Evolutionary conservation across 2,797 vertebrate species (phyloP), one percentile per base, ranked within the genome.

Genomic region (Lithobates pipiens): DNA sequence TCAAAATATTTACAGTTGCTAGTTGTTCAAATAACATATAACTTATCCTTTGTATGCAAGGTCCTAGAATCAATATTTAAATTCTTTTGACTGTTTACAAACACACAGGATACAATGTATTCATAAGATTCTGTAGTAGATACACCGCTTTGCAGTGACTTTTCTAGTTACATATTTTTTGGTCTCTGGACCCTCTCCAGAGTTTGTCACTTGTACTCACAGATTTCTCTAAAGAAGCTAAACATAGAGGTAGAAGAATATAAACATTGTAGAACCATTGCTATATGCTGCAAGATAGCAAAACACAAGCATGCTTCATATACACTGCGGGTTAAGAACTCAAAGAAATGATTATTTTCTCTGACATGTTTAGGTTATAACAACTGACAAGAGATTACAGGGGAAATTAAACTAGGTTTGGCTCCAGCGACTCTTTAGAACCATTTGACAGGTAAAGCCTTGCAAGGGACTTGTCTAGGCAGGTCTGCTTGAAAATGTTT

Each of bases 381-480:
- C 25, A 61, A 27, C 76, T 67, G 32, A 63, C 76, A 42, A 78
- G 61, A 71, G 16, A 80, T 71, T 72, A 72, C 69, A 73, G 46
- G 11, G 16, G 11, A 65, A 54, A 72, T 73, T 7, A 72, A 61
- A 72, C 32, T 25, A 32, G 78, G 65, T 70, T 80, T 69, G 65
- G 65, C 32, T 32, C 25, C 5, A 42, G 21, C 36, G 34, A 3
- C 18, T 61, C 67, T 57, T 61, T 34, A 65, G 34, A 61, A 71
- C 6, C 15, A 46, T 42, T 18, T 69, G 70, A 79, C 77, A 80
- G 42, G 69, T 68, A 67, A 75, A 69, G 72, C 42, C 72, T 65
- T 54, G 25, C 15, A 32, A 65, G 27, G 63, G 70, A 84, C 78
- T 70, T 85, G 83, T 68, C 61, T 77, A 75, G 83, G 79, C 84